These are phyloP conservation scores for Drosophila anomalata DNA, from an alignment of 2,888 invertebrate species.

Conservation along the genomic window DNA sequence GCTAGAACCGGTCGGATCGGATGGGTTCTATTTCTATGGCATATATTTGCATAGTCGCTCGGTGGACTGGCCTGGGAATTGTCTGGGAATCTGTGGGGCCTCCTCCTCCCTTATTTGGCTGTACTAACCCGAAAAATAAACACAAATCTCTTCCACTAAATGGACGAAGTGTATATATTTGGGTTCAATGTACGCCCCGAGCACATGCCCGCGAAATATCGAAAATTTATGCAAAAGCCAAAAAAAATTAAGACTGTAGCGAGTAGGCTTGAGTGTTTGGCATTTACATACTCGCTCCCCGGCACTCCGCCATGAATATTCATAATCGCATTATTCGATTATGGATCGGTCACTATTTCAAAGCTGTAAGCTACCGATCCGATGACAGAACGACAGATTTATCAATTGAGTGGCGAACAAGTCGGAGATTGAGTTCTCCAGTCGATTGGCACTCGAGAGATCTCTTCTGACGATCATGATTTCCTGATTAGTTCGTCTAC, in stretches of 20 bases:
- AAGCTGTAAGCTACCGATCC: conserved; percentile 31
- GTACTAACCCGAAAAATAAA: conserved; percentile 49
- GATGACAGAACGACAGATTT: conserved; percentile 11
- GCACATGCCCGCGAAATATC: conserved; percentile 16
- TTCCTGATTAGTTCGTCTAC: conserved; percentile 16
- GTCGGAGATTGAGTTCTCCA: conserved; percentile 5
- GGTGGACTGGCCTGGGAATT: conserved; percentile 27
- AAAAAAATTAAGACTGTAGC: background rate
- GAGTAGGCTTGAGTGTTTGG: background rate
- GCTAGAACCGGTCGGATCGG: conserved; percentile 19
- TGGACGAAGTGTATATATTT: background rate
- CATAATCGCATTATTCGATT: conserved; percentile 38
- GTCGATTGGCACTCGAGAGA: background rate
- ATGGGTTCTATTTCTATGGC: conserved; percentile 43
- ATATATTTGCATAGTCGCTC: conserved; percentile 68
- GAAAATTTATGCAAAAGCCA: conserved; percentile 14
- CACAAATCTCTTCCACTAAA: conserved; percentile 10
- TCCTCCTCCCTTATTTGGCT: conserved; percentile 15
- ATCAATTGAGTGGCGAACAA: conserved; percentile 17
- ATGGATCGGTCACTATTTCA: conserved; percentile 9
- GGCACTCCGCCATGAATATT: conserved; percentile 17
- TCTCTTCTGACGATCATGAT: conserved; percentile 5
- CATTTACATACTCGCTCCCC: conserved; percentile 39
- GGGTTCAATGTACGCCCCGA: conserved; percentile 37
- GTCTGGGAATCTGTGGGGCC: conserved; percentile 1